Evolutionary conservation across 1,140 invertebrate genomes (phyloP), one percentile per base, ranked within the genome.

Genomic region (Tetragnatha versicolor): DNA sequence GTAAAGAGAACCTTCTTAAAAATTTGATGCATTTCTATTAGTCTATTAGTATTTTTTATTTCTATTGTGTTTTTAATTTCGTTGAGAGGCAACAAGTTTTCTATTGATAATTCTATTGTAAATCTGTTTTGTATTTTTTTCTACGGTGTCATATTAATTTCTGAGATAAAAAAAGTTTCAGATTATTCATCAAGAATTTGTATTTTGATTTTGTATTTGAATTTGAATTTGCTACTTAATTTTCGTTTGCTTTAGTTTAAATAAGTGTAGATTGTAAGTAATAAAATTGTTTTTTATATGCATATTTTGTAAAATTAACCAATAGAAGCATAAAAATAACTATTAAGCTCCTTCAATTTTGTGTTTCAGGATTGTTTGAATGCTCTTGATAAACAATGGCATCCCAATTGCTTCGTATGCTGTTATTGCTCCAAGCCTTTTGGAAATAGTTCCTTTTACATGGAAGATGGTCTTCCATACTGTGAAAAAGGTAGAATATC

Each of bases 371-470:
- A 98, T 87, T 98, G 96, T 85, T 89, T 99, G 86, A 98, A 97
- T 87, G 98, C 97, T 58, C 93, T 99, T 87, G 94, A 95, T 84
- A 96, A 98, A 87, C 94, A 96, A 83, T 99, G 94, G 91, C 97
- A 99, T 88, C 96, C 97, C 60, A 92, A 96, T 86, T 99, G 98
- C 87, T 99, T 99, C 89, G 91, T 91, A 81, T 99, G 98, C 86
- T 89, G 91, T 31, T 95, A 98, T 82, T 99, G 98, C 85, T 92
- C 93, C 82, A 94, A 95, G 85, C 88, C 96, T 12, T 99, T 99
- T 86, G 97, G 96, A 82, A 98, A 97, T 85, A 94, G 90, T 85
- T 94, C 94, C 81, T 99, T 99, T 90, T 99, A 98, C 88, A 88
- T 99, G 83, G 98, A 99, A 88, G 96, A 99, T 85, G 96, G 96